Percentiles rank a stretch among this genome's conserved stretches.
These are phyloP conservation scores for Drosophila sproati DNA, from an alignment of 1,140 invertebrate genomes.

Conservation along the genomic window DNA sequence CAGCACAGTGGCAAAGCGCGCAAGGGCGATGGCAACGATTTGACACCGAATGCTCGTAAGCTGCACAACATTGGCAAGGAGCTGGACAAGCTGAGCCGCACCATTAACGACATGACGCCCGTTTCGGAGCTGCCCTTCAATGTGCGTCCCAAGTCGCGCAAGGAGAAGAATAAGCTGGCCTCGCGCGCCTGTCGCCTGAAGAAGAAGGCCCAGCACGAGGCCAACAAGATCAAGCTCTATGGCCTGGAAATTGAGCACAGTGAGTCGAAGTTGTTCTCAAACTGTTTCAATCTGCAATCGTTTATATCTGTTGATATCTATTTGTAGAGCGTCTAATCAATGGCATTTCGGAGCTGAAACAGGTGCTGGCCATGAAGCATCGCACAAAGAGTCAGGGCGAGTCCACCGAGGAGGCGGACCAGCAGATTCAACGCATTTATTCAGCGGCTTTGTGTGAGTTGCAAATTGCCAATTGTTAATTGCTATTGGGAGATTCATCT, in stretches of 20 bases:
- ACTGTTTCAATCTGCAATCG: constrained; percentile 10
- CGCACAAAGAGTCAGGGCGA: constrained; percentile 87
- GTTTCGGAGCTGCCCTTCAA: constrained; percentile 96
- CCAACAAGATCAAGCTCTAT: constrained; percentile 97
- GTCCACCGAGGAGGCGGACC: constrained; percentile 87
- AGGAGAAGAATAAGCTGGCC: constrained; percentile 99
- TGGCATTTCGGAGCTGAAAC: constrained; percentile 89
- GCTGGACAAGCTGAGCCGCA: constrained; percentile 94
- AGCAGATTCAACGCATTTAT: constrained; percentile 88
- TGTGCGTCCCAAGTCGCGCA: constrained; percentile 94
- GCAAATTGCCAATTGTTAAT: not conserved
- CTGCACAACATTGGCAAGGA: constrained; percentile 95
- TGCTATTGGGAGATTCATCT: not conserved
- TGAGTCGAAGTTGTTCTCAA: constrained; percentile 86
- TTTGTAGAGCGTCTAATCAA: constrained; percentile 88
- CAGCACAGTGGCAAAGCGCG: constrained; percentile 94
- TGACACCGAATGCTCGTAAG: constrained; percentile 97
- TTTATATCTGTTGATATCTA: not conserved
- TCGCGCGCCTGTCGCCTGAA: constrained; percentile 97
- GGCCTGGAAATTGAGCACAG: constrained; percentile 97
- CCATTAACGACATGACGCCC: constrained; percentile 98
- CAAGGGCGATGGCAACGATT: constrained; percentile 98
- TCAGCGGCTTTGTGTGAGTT: constrained; percentile 86
- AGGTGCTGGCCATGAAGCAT: constrained; percentile 86
- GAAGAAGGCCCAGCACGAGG: constrained; percentile 97